Conservation (phyloP, 2,888 invertebrate species). For the Pilophorus perplexus region DNA sequence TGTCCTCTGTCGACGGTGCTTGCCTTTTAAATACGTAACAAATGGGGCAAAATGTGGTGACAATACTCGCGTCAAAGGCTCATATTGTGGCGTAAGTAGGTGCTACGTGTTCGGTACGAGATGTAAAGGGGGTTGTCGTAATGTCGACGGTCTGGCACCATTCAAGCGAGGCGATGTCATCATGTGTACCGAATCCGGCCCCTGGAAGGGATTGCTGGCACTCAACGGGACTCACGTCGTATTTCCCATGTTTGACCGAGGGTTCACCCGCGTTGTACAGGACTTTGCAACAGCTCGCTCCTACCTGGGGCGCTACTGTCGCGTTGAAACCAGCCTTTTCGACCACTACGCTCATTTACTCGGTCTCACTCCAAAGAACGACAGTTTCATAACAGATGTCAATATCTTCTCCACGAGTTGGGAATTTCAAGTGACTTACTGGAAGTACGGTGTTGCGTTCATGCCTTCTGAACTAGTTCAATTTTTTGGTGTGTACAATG, state of each 20-base stretch:
- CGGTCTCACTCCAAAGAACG: neutral
- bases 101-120: conserved; percentile 15
- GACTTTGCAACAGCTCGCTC: neutral
- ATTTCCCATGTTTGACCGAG: neutral
- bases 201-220: conserved; percentile 8
- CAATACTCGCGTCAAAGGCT: conserved; percentile 12
- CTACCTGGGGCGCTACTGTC: conserved; percentile 1
- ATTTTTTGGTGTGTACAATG: neutral
- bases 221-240: conserved; percentile 3
- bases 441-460: conserved; percentile 15
- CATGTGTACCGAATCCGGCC: neutral
- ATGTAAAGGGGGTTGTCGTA: conserved; percentile 4
- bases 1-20: neutral
- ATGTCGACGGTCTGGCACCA: neutral
- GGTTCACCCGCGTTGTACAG: neutral
- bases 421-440: conserved; percentile 17
- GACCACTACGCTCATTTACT: conserved; percentile 11
- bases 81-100: conserved; percentile 7
- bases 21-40: conserved; percentile 1
- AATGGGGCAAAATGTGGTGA: conserved; percentile 23
- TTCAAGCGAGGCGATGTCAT: neutral
- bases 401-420: conserved; percentile 3
- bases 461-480: neutral
- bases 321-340: conserved; percentile 12
- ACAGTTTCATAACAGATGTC: neutral